Base-by-base conservation (phyloP, 2,888 invertebrate genomes). In the Patella caerulea region DNA sequence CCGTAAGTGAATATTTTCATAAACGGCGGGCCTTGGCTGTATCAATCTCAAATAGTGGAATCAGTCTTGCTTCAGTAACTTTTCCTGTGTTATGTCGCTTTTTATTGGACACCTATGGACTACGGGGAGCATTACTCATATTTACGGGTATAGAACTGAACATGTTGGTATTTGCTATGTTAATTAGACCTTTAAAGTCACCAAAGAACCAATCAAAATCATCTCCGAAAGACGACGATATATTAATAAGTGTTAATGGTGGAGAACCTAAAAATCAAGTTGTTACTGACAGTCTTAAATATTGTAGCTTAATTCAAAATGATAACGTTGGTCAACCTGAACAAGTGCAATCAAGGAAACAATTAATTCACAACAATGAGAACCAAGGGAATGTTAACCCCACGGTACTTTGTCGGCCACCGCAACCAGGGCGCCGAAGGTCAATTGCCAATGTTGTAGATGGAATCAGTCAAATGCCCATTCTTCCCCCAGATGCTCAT, bases 21-120 rank as follows among this genome's bases (percentile, higher is more conserved):
- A 73, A 53, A n/a, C 72, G 78, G 2, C 79, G 79, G 3, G 78
- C 81, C 12, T 65, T 81, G 14, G 81, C 79, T n/a, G 74, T 71
- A 17, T 74, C 79, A 45, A 74, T 81, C 53, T 54, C 72, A 45
- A 81, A 75, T 69, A 29, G 78, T 14, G 81, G 81, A 11, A n/a
- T 78, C 17, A 77, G 81, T 24, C 75, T 78, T 11, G 76, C 79
- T 55, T 65, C 74, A 72, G 74, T 81, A 19, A 45, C 75, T 24
- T 74, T 74, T 24, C 79, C 81, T 0, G 78, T 78, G n/a, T 59
- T 81, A 15, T 72, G 78, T 29, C 75, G 79, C 14, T 45, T 29
- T 73, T 54, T 81, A n/a, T 34, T 76, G 9, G 19, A 45, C 14
- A 4, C 53, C 3, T 81, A 54, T 70, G 78, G 81, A 1, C 17